Conservation (phyloP, 2,797 vertebrate species). For the Streptopelia turtur region DNA sequence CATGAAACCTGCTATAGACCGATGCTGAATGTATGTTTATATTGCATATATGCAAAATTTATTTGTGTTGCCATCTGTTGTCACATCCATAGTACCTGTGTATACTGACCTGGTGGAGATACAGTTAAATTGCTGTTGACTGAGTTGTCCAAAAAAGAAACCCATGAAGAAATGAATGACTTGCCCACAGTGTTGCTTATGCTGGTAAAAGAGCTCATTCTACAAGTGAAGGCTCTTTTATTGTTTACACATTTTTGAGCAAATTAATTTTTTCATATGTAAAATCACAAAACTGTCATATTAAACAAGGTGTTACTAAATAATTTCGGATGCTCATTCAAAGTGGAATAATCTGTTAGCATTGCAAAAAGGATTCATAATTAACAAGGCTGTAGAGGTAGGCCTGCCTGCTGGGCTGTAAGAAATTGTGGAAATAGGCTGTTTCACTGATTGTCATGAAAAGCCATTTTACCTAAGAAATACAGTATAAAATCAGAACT, state of each 20-base stretch:
- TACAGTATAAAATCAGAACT: background rate
- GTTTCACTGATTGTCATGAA: constrained; percentile 4
- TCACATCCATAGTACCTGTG: background rate
- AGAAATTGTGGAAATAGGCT: constrained; percentile 47
- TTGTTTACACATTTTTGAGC: constrained; percentile 1
- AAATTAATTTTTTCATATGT: constrained; percentile 52
- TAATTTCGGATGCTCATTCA: constrained; percentile 60
- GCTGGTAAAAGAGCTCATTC: background rate
- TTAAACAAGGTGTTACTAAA: constrained; percentile 67
- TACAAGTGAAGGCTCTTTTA: background rate
- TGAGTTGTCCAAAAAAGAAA: background rate
- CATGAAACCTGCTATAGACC: background rate
- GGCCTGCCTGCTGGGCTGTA: constrained; percentile 63
- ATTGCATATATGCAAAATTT: background rate
- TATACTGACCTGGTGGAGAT: background rate
- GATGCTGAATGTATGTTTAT: background rate
- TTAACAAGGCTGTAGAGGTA: constrained; percentile 40
- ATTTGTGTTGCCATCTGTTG: background rate
- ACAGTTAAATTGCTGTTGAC: background rate
- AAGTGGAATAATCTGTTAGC: constrained; percentile 57
- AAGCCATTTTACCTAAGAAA: constrained; percentile 6
- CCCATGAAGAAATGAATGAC: background rate
- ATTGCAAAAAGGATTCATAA: constrained; percentile 33
- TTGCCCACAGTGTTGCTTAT: background rate
- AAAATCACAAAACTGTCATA: constrained; percentile 40